phyloP scores from a whole-genome alignment of 2,888 invertebrate genomes.

The Ganaspis brasiliensis region DNA sequence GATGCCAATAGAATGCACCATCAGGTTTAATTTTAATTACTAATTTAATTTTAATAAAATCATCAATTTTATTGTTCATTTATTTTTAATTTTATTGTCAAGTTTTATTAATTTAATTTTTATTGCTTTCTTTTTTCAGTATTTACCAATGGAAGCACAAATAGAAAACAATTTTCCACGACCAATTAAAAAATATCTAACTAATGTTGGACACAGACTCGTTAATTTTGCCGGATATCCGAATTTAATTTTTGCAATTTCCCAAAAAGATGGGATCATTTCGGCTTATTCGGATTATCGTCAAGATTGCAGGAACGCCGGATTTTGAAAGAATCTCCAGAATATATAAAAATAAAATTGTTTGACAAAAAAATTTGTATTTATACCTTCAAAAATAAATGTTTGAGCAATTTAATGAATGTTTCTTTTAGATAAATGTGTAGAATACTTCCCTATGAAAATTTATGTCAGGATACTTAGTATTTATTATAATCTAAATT shows the following conservation, averaged over 20 bases:
- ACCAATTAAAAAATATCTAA: slow-evolving; percentile 65
- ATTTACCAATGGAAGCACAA: slow-evolving; percentile 75
- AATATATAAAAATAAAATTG: neutral
- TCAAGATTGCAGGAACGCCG: slow-evolving; percentile 72
- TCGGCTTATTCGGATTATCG: slow-evolving; percentile 76
- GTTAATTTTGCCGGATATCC: slow-evolving; percentile 71
- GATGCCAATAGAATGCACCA: slow-evolving; percentile 91
- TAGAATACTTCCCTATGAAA: too few species aligned
- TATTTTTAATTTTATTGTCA: too few species aligned
- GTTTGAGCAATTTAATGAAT: too few species aligned
- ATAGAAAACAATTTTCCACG: slow-evolving; percentile 70
- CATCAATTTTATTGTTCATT: too few species aligned
- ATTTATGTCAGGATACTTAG: too few species aligned
- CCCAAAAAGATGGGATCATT: slow-evolving; percentile 64
- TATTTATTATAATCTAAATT: too few species aligned
- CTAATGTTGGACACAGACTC: slow-evolving; percentile 69
- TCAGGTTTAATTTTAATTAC: slow-evolving; percentile 83
- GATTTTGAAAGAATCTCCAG: slow-evolving; percentile 59
- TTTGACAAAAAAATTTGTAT: too few species aligned
- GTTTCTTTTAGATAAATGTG: too few species aligned
- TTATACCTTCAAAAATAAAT: too few species aligned
- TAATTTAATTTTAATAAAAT: too few species aligned
- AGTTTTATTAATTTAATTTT: too few species aligned
- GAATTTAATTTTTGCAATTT: slow-evolving; percentile 75
- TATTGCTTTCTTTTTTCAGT: slow-evolving; percentile 62